Evolutionary conservation across 1,140 invertebrate genomes (phyloP).

Genomic region (Brachionus koreanus): DNA sequence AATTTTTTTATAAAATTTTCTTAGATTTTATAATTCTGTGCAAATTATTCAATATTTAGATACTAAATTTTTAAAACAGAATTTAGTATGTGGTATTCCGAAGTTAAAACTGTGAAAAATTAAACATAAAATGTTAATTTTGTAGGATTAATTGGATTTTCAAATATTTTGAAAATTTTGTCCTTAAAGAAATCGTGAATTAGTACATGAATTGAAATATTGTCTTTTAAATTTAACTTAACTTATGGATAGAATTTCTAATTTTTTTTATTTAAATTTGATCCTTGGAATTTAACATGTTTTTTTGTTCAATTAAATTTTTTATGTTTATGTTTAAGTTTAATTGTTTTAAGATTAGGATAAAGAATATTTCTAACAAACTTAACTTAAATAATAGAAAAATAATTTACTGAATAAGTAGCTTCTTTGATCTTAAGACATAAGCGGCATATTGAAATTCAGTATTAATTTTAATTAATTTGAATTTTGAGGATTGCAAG

Average conservation of each 20-base stretch:
- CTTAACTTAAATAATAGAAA: no score
- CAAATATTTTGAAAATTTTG: neutral
- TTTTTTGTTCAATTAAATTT: no score
- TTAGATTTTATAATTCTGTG: neutral
- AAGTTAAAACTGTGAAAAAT: neutral
- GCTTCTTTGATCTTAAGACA: no score
- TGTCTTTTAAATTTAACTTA: neutral
- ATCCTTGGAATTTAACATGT: no score
- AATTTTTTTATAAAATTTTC: neutral
- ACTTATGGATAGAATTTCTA: neutral
- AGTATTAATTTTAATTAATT: no score
- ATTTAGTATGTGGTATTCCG: neutral
- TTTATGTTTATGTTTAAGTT: no score
- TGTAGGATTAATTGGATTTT: neutral
- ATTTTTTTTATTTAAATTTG: no score
- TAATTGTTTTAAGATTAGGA: no score
- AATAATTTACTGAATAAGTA: no score
- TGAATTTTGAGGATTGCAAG: no score
- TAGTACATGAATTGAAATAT: neutral
- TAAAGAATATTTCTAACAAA: no score
- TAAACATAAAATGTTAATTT: conserved; percentile 5
- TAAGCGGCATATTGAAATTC: no score
- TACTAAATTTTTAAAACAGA: neutral
- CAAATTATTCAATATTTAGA: neutral
- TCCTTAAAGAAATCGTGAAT: neutral